Evolutionary conservation across 2,797 vertebrate species (phyloP), one percentile per base, ranked within the genome.

Genomic region (Anolis apletophallus): DNA sequence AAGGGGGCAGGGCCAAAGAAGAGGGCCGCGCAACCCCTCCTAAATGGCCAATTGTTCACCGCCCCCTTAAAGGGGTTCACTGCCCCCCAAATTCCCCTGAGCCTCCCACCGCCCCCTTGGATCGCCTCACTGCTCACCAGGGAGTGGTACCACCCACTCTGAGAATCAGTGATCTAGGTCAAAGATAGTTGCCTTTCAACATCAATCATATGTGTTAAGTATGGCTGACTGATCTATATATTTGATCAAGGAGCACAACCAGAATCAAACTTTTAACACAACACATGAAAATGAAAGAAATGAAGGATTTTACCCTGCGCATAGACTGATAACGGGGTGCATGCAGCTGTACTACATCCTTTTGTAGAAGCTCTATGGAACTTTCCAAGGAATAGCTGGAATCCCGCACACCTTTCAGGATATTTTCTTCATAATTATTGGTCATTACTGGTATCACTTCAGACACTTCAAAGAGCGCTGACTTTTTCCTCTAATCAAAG

Each of bases 371-470:
- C 95, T 99, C 98, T 96, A 99, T 97, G 57, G 99, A 99, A 97
- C 99, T 99, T 96, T 99, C 98, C 79, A 99, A 97, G 92, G 99
- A 99, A 97, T 99, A 99, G 98, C 97, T 98, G 96, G 98, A 98
- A 95, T 99, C 97, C 93, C 97, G 98, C 96, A 99, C 99, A 93
- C 99, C 99, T 97, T 98, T 98, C 95, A 99, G 95, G 96, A 99
- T 99, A 97, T 98, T 99, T 97, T 99, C 99, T 98, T 99, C 99
- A 91, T 99, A 99, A 97, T 99, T 99, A 97, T 99, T 99, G 94
- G 99, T 99, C 99, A 99, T 99, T 96, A 99, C 99, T 93, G 99
- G 98, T 96, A 99, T 97, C 96, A 99, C 99, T 97, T 99, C 99
- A 97, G 98, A 98, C 95, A 99, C 98, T 97, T 99, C 99, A 95